Base-by-base conservation (phyloP, 2,113 vertebrate species). In the Apaloderma vittatum region DNA sequence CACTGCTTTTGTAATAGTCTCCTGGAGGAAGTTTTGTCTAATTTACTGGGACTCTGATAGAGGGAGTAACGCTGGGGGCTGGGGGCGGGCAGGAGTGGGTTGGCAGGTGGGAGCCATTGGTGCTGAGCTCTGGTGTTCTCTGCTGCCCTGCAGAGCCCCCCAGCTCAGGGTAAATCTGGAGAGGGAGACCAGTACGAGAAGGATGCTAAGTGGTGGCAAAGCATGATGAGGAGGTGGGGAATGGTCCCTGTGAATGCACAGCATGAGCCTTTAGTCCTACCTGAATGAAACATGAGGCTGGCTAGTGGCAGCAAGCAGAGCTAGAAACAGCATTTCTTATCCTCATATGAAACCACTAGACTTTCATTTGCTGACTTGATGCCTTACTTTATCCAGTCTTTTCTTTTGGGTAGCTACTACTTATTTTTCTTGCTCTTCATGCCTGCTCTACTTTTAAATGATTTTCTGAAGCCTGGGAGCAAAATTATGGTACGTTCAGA, bases 61-160 rank as follows among this genome's bases (percentile, higher is more conserved):
- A 67, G 34, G 8, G 15, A 57, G 19, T 59, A 85, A 68, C 49
- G 48, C 4, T 0, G 0, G 40, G 11, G n/a, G n/a, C n/a, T n/a
- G n/a, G n/a, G 40, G 18, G 29, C 2, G 3, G 45, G 59, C 43
- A 54, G 79, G 21, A 70, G 70, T 0, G 2, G 46, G 46, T 17
- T 71, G 65, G 46, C 27, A 57, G 36, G 30, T 32, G 46, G 75
- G 37, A 76, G 29, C 30, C 1, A 0, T 49, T 2, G 1, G 12
- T 63, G 55, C 32, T 63, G 24, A 32, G 45, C 59, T 88, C 32
- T 4, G 1, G 51, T 26, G 24, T 27, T 29, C 13, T 5, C 32
- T 20, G 5, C 7, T 68, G 48, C 37, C n/a, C 32, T 16, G 16
- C 1, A 3, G 52, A 80, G 27, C 18, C 17, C 15, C 22, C 15